Evolutionary conservation across 2,888 invertebrate genomes (phyloP).

Genomic region (Marronus borbonicus): DNA sequence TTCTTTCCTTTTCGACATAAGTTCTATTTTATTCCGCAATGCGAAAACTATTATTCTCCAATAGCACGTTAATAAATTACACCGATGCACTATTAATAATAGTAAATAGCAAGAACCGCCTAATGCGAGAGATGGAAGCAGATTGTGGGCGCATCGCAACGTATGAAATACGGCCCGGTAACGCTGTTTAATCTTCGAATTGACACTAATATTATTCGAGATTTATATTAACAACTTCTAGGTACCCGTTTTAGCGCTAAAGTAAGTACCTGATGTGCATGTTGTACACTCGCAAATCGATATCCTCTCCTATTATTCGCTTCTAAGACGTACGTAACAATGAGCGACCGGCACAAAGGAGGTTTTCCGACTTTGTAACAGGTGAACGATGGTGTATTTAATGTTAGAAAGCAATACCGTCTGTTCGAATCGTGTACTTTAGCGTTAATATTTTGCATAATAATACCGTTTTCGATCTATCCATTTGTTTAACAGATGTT

Average conservation of each 20-base stretch:
- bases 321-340: not conserved
- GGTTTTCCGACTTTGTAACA: constrained; percentile 52
- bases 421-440: not conserved
- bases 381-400: constrained; percentile 51
- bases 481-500: constrained; percentile 25
- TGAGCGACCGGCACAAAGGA: constrained; percentile 34
- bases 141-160: constrained; percentile 53
- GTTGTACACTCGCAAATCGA: not conserved
- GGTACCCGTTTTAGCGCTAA: constrained; percentile 44
- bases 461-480: not conserved
- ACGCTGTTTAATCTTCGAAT: constrained; percentile 58
- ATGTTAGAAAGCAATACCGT: constrained; percentile 28
- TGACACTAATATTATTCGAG: constrained; percentile 62
- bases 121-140: constrained; percentile 27
- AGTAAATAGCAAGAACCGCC: constrained; percentile 46
- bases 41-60: too few species aligned
- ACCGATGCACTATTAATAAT: constrained; percentile 38
- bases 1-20: too few species aligned
- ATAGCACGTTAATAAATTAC: constrained; percentile 10
- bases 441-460: constrained; percentile 29
- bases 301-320: not conserved
- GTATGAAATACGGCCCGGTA: constrained; percentile 56
- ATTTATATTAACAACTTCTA: constrained; percentile 61
- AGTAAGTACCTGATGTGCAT: not conserved
- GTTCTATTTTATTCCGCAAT: too few species aligned